A percentile compares a stretch with the other conserved stretches of the same genome.
phyloP scores from a whole-genome alignment of 2,888 invertebrate species.

The Gerris lacustris region DNA sequence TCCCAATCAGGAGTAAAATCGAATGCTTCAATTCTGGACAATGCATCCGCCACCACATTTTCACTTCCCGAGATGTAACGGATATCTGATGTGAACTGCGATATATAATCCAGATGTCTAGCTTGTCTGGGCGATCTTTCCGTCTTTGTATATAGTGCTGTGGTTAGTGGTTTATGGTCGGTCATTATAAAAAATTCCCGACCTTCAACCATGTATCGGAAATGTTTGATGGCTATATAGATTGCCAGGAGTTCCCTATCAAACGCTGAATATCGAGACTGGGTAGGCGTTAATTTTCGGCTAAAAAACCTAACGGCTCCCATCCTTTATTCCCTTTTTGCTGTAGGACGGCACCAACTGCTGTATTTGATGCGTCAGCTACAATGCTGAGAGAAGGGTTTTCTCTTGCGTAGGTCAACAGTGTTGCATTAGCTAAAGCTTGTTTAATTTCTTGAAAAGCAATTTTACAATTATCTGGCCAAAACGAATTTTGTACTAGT shows the following conservation, averaged over 20 bases:
- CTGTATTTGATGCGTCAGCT: constrained; percentile 18
- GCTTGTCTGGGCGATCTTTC: constrained; percentile 35
- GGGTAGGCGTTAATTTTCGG: constrained; percentile 27
- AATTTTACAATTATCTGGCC: constrained; percentile 12
- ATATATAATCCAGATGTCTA: constrained; percentile 32
- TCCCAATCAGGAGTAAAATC: background rate
- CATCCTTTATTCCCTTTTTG: background rate
- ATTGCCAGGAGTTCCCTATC: constrained; percentile 34
- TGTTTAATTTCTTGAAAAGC: constrained; percentile 11
- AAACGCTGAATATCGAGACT: constrained; percentile 33
- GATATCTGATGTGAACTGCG: constrained; percentile 35
- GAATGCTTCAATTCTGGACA: constrained; percentile 32
- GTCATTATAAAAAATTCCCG: constrained; percentile 11
- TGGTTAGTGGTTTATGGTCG: constrained; percentile 17
- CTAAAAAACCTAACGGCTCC: constrained; percentile 15
- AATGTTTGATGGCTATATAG: constrained; percentile 30
- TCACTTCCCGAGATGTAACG: constrained; percentile 33
- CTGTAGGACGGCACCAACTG: constrained; percentile 11
- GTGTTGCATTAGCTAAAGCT: constrained; percentile 29
- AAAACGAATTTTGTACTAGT: background rate
- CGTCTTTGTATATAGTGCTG: constrained; percentile 21
- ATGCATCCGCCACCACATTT: constrained; percentile 35
- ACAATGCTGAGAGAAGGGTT: constrained; percentile 34
- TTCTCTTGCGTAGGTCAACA: constrained; percentile 30
- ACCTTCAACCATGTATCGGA: constrained; percentile 15